Conservation (phyloP, 1,140 invertebrate species). For the Saccostrea glomerata region DNA sequence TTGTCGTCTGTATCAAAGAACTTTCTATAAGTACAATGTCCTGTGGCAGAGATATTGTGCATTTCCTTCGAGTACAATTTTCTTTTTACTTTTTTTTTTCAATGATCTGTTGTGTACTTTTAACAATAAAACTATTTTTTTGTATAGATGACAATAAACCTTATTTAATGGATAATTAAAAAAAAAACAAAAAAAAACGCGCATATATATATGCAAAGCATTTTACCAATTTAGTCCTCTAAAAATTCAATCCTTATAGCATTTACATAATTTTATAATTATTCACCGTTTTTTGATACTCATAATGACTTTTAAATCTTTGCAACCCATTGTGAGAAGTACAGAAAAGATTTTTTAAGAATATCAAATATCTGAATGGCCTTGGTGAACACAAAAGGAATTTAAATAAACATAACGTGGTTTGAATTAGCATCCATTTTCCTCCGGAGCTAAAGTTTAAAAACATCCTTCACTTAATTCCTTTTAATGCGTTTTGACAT, state of each 20-base stretch:
- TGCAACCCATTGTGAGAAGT: neutral
- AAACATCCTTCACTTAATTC: too few relatives aligned
- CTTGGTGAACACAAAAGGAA: conserved; percentile 6
- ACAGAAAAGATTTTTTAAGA: conserved; percentile 8
- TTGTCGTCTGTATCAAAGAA: neutral
- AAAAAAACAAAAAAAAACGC: too few relatives aligned
- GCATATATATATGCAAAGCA: too few relatives aligned
- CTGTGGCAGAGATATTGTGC: neutral
- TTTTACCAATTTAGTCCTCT: too few relatives aligned
- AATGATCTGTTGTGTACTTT: neutral
- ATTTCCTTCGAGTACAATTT: neutral
- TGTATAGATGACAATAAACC: neutral
- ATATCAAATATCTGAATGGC: conserved; percentile 2
- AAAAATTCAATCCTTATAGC: neutral
- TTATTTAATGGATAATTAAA: neutral
- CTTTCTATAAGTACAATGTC: neutral
- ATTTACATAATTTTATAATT: conserved; percentile 19
- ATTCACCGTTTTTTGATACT: neutral
- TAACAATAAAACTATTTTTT: neutral
- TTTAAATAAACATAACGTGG: conserved; percentile 27
- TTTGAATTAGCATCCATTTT: neutral
- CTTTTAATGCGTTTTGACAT: too few relatives aligned
- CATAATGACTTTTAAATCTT: neutral
- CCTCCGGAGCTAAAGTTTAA: neutral
- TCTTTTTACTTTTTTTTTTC: conserved; percentile 1